phyloP scores from a whole-genome alignment of 2,113 vertebrate genomes.

The Edolisoma coerulescens region DNA sequence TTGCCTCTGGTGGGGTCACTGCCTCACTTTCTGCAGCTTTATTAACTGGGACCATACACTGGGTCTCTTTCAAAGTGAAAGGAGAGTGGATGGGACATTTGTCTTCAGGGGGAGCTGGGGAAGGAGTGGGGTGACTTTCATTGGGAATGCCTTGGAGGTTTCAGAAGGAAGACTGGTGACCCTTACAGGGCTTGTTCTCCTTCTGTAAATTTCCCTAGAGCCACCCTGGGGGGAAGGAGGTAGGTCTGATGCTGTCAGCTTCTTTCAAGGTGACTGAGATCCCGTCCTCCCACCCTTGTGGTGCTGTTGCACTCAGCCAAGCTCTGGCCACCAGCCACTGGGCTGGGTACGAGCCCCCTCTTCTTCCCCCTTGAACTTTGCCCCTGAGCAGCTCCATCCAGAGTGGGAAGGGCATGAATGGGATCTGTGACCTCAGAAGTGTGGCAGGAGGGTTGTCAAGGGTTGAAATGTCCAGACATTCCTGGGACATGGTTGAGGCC shows the following conservation, averaged over 20 bases:
- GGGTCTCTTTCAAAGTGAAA: constrained; percentile 31
- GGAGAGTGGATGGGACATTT: neutral
- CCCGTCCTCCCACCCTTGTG: accelerated
- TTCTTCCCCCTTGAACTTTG: neutral
- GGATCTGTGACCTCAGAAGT: neutral
- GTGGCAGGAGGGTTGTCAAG: neutral
- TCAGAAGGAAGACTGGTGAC: neutral
- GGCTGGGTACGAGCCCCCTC: neutral
- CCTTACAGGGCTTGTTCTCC: neutral
- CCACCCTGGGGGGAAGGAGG: neutral
- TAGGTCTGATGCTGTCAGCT: neutral
- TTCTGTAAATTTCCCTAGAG: constrained; percentile 21
- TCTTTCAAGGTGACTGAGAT: neutral
- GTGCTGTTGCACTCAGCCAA: accelerated
- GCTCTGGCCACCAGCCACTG: neutral
- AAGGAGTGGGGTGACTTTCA: constrained; percentile 23
- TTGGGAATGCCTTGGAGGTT: neutral
- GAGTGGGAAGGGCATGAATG: accelerated
- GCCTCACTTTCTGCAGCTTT: constrained; percentile 51
- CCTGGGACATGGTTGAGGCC: too few relatives aligned
- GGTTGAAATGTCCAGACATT: neutral
- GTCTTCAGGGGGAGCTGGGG: neutral
- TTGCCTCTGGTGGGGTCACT: constrained; percentile 54
- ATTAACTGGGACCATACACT: constrained; percentile 44
- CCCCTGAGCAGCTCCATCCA: neutral